These are phyloP conservation scores for Zaprionus inermis DNA, from an alignment of 1,140 invertebrate species.

Conservation along the genomic window DNA sequence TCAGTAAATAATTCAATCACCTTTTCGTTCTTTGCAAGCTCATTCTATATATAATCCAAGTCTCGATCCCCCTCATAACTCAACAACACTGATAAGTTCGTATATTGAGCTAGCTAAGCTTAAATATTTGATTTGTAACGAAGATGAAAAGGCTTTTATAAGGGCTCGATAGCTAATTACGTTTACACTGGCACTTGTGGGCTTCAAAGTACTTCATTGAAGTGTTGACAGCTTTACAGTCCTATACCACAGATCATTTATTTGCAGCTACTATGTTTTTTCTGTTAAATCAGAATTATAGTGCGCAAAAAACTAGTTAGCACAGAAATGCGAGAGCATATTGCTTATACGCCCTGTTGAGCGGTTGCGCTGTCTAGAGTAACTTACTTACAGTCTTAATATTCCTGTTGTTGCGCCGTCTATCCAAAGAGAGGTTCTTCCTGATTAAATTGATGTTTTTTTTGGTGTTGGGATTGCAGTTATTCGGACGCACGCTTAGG, in stretches of 20 bases:
- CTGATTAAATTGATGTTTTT: background rate
- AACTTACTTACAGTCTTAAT: constrained; percentile 27
- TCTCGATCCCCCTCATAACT: background rate
- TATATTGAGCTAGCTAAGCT: background rate
- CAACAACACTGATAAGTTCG: constrained; percentile 1
- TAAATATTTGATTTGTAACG: background rate
- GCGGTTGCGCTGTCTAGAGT: background rate
- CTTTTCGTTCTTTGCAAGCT: too few species aligned
- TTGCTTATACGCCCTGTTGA: constrained; percentile 44
- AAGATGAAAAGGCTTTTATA: background rate
- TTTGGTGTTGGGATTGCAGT: constrained; percentile 1
- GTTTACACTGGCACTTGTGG: background rate
- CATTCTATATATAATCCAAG: background rate
- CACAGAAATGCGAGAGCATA: background rate
- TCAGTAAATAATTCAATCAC: background rate
- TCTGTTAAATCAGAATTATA: background rate
- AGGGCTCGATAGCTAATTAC: background rate
- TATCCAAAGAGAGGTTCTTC: constrained; percentile 41
- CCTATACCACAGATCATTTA: background rate
- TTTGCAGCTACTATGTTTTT: background rate
- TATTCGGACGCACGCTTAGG: background rate
- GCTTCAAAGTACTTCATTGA: background rate
- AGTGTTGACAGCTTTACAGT: background rate
- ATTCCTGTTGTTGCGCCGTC: constrained; percentile 22
- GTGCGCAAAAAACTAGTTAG: background rate